Conservation (phyloP, 1,140 invertebrate genomes). For the Marisa cornuarietis region DNA sequence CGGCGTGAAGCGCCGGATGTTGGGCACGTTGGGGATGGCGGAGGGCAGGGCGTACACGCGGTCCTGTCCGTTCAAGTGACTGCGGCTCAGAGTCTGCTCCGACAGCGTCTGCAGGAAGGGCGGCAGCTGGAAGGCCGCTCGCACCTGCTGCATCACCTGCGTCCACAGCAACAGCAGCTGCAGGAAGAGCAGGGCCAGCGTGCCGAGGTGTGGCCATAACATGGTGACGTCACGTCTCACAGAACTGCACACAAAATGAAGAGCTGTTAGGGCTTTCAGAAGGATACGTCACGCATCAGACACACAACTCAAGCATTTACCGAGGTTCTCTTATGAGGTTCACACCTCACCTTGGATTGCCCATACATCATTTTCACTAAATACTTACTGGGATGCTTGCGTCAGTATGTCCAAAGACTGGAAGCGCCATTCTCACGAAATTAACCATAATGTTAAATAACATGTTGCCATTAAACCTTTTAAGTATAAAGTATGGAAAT, state of each 20-base stretch:
- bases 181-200: slow-evolving; percentile 16
- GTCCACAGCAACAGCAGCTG: slow-evolving; percentile 19
- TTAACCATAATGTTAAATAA: too few species aligned
- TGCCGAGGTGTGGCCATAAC: neutral
- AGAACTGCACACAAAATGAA: neutral
- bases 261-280: too few species aligned
- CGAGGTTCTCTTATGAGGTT: too few species aligned
- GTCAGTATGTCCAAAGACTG: too few species aligned
- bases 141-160: slow-evolving; percentile 10
- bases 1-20: slow-evolving; percentile 25
- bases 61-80: slow-evolving; percentile 10
- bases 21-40: slow-evolving; percentile 18
- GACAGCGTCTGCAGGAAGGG: slow-evolving; percentile 22
- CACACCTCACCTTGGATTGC: too few species aligned
- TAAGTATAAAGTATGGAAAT: too few species aligned
- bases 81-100: slow-evolving; percentile 15
- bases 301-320: too few species aligned
- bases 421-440: too few species aligned
- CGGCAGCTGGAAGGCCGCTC: slow-evolving; percentile 26
- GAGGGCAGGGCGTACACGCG: slow-evolving; percentile 21
- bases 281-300: too few species aligned
- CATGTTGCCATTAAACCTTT: too few species aligned
- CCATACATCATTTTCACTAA: too few species aligned
- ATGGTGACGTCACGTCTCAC: neutral
- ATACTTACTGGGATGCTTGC: too few species aligned